Base-by-base conservation (phyloP, 2,797 vertebrate species). In the Prunella strophiata region DNA sequence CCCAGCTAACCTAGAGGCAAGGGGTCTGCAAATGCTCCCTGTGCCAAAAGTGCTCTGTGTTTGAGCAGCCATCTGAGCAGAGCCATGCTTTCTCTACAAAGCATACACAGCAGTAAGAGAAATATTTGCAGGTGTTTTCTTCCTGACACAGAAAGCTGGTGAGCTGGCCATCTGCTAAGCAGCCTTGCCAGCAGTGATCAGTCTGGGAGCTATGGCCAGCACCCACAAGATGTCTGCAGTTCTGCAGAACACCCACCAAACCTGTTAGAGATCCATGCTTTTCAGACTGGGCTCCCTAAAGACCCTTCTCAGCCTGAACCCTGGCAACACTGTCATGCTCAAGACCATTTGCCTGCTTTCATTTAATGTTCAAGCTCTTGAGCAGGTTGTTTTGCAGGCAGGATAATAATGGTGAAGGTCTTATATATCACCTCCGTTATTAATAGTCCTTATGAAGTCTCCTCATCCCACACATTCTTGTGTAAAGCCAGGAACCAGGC, bases 311-410 rank as follows among this genome's bases (percentile, higher is more conserved):
- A 65, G 27, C 12, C 75, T 57, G 34, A 76, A 7, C 8, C 30
- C 36, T 61, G n/a, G 26, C 20, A 42, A 29, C 0, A 2, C 25
- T 29, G 25, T 8, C 8, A 1, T 42, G 20, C 62, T 86, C 48
- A 55, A 36, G 65, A 52, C 26, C 0, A 0, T 58, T 78, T 47
- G 25, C 61, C 36, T 67, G 9, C 58, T 85, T 55, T 57, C 26
- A 50, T 88, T 82, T 52, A 29, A 9, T 13, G 16, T 54, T 83
- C 70, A 42, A 5, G 21, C 32, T 65, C 68, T 68, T 76, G 50
- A 27, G 22, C 0, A 0, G 15, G 11, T 40, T 59, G 32, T 48
- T 89, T 58, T 73, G 84, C 47, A 73, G 38, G 50, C 57, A 85
- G 48, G n/a, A 72, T 50, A 61, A 52, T 36, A 81, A 68, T 1